Evolutionary conservation across 2,888 invertebrate genomes (phyloP), one percentile per base, ranked within the genome.

Genomic region (Amphipyra tragopoginis): DNA sequence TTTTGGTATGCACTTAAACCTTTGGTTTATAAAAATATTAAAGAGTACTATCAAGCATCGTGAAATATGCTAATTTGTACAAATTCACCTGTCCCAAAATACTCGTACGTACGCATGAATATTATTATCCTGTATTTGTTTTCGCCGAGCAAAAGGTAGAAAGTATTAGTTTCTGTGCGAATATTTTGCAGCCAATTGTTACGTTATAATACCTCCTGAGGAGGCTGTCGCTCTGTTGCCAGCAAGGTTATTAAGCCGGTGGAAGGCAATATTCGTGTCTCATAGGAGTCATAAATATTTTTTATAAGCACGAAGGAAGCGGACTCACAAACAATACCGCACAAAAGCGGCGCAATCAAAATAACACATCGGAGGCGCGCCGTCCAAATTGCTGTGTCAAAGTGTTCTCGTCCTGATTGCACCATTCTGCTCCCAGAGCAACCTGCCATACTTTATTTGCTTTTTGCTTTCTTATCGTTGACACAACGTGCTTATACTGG

Each of bases 341-440:
- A 90, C 89, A 92, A 91, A 91, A 89, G 89, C 89, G 87, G 81
- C 87, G 89, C 92, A 91, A 92, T 93, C 91, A 92, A 91, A 93
- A 93, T 91, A 93, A 93, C 90, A 92, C 90, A 91, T 92, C 86
- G 90, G 85, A 84, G 85, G 85, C 86, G 86, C 88, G 84, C 86
- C 86, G 86, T 84, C 90, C 88, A 90, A 93, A 93, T 93, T 92
- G 92, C 92, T 92, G 89, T 91, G 93, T 93, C 93, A 93, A 90
- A 92, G 90, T 91, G 90, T 90, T 90, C 90, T 87, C 89, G 86
- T 89, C 84, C 87, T 93, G 93, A 93, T 94, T 94, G 93, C 91
- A 91, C 90, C 86, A 91, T 93, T 93, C 91, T 92, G 86, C 86
- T 89, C 83, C 85, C 84, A 81, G 80, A 82, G 84, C 88, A 85